Conservation (phyloP, 2,888 invertebrate species). For the Tachina lurida region DNA sequence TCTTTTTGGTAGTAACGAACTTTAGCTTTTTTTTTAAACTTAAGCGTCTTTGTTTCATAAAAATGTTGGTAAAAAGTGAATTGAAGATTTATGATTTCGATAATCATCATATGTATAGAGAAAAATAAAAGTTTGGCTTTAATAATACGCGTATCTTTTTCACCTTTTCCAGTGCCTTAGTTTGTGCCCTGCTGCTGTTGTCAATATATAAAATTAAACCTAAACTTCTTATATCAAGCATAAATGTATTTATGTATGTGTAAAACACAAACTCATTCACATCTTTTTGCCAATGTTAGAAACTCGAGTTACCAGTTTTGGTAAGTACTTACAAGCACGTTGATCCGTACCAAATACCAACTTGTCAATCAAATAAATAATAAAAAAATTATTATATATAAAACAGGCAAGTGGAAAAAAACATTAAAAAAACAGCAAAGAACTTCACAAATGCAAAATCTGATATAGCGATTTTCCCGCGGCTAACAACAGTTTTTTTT, state of each 20-base stretch:
- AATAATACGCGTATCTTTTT: not conserved
- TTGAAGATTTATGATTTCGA: constrained; percentile 58
- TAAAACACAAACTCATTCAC: constrained; percentile 51
- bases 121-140: constrained; percentile 3
- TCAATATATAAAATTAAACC: constrained; percentile 39
- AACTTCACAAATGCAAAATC: constrained; percentile 70
- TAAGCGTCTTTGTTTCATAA: not conserved
- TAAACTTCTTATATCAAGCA: constrained; percentile 38
- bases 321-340: constrained; percentile 66
- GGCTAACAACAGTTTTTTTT: constrained; percentile 58
- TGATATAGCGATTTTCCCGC: constrained; percentile 71
- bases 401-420: constrained; percentile 67
- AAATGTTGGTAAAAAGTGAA: constrained; percentile 60
- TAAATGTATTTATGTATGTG: constrained; percentile 34
- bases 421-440: not conserved
- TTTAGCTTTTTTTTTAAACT: constrained; percentile 41
- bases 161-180: constrained; percentile 9
- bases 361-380: constrained; percentile 78
- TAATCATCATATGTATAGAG: constrained; percentile 24
- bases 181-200: constrained; percentile 12
- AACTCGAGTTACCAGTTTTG: constrained; percentile 69
- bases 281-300: constrained; percentile 52
- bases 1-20: constrained; percentile 61
- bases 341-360: constrained; percentile 75
- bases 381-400: constrained; percentile 71